These are phyloP conservation scores for Sesamia nonagrioides DNA, from an alignment of 1,140 invertebrate species.

Conservation along the genomic window DNA sequence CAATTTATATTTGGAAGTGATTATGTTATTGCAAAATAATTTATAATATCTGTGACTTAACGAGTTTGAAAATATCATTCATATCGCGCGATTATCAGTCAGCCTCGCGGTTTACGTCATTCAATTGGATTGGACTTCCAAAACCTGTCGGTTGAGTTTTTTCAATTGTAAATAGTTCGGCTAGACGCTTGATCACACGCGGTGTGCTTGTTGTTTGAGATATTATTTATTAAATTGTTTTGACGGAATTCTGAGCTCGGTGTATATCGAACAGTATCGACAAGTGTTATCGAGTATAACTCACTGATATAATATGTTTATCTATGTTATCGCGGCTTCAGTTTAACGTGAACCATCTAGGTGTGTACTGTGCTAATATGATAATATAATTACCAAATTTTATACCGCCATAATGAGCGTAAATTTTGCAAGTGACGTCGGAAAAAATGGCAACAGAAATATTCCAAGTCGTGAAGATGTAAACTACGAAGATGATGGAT, in stretches of 20 bases:
- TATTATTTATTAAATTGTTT: conserved; percentile 46
- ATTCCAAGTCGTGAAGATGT: conserved; percentile 43
- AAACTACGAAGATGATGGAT: conserved; percentile 69
- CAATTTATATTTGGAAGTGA: conserved; percentile 16
- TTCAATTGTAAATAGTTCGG: conserved; percentile 76
- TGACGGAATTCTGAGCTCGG: conserved; percentile 1
- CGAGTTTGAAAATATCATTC: conserved; percentile 13
- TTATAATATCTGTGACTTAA: conserved; percentile 13
- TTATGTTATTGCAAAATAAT: conserved; percentile 15
- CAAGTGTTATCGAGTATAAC: conserved; percentile 66
- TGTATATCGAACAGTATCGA: conserved; percentile 55
- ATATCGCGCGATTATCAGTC: conserved; percentile 46
- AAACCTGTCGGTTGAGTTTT: conserved; percentile 79
- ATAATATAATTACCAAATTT: conserved; percentile 54
- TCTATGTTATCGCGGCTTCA: conserved; percentile 68
- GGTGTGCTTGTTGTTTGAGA: conserved; percentile 59
- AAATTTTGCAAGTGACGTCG: conserved; percentile 46
- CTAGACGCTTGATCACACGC: conserved; percentile 63
- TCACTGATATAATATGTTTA: conserved; percentile 67
- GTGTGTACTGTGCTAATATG: conserved; percentile 61
- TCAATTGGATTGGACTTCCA: conserved; percentile 64
- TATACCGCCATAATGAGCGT: conserved; percentile 66
- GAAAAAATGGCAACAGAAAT: conserved; percentile 44
- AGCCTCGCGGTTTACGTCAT: conserved; percentile 69
- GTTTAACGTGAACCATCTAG: conserved; percentile 59